Base-by-base conservation (phyloP, 2,113 vertebrate species). In the Etheostoma spectabile region DNA sequence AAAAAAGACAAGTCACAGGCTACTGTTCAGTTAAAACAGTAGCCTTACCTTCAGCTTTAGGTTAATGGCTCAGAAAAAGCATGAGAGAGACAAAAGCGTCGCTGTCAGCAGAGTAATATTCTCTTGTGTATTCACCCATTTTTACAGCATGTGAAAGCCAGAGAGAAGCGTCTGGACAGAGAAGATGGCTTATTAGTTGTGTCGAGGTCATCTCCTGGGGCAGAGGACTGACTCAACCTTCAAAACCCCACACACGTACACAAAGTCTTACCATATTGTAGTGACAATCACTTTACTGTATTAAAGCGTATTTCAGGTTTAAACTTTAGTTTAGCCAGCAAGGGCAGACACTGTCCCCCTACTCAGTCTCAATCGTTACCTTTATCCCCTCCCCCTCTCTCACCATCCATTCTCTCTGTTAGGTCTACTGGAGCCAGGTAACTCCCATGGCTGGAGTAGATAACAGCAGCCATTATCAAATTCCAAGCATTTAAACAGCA, bases 401-500 rank as follows among this genome's bases (percentile, higher is more conserved):
- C 49, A 4, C 35, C 18, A 48, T 38, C 66, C 0, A 8, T 4
- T 22, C 12, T 55, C 53, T 64, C 63, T 66, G 74, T 82, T 81
- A 89, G 62, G 67, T 51, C 76, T 83, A 75, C 66, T 85, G 90
- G 88, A 91, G 91, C 82, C 88, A 89, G 86, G 83, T 90, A 90
- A 80, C 79, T 89, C 90, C 90, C 85, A 64, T 57, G 85, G 86
- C 85, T 86, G 14, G 62, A 88, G 89, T 74, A 88, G 88, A 93
- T 88, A 91, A 91, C 77, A 88, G 83, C 73, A 55, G 45, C 81
- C 85, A 89, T 93, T 91, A 91, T 93, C 92, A 90, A 82, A 92
- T 91, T 89, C 72, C 88, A 83, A 74, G 88, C 79, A 68, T 89
- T 82, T 74, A 87, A 70, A 84, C 73, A 53, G 78, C 75, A 82